A percentile compares a stretch with the other conserved stretches of the same genome.
These are phyloP conservation scores for Parasteatoda tepidariorum DNA, from an alignment of 1,140 invertebrate genomes.

Conservation along the genomic window DNA sequence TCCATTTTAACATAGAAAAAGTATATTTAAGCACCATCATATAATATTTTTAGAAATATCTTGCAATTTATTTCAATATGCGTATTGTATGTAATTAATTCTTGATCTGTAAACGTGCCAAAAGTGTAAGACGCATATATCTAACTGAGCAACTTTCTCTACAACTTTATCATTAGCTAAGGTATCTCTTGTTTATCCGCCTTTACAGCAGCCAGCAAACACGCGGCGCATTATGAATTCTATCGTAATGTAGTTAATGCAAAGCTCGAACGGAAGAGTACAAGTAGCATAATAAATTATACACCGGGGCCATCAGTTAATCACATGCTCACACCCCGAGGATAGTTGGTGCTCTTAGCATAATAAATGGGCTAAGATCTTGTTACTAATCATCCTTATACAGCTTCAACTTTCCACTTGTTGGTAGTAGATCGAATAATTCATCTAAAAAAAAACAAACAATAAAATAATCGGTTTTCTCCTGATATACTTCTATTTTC, in stretches of 20 bases:
- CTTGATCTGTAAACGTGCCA: too few species aligned
- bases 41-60: too few species aligned
- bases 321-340: neutral
- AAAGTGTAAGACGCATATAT: too few species aligned
- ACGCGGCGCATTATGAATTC: neutral
- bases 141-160: too few species aligned
- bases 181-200: too few species aligned
- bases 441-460: neutral
- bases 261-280: neutral
- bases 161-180: too few species aligned
- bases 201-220: neutral
- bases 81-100: too few species aligned
- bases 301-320: slow-evolving; percentile 4
- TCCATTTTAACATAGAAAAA: too few species aligned
- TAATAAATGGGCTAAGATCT: neutral
- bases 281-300: slow-evolving; percentile 27
- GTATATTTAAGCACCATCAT: too few species aligned
- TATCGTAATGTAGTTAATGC: neutral
- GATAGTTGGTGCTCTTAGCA: neutral
- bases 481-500: neutral
- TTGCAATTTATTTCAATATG: too few species aligned
- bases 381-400: slow-evolving; percentile 13
- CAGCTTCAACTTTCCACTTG: neutral
- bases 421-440: neutral
- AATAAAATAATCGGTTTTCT: neutral